A percentile compares a stretch with the other conserved stretches of the same genome.
phyloP scores from a whole-genome alignment of 2,888 invertebrate genomes.

The Eretmocerus hayati region DNA sequence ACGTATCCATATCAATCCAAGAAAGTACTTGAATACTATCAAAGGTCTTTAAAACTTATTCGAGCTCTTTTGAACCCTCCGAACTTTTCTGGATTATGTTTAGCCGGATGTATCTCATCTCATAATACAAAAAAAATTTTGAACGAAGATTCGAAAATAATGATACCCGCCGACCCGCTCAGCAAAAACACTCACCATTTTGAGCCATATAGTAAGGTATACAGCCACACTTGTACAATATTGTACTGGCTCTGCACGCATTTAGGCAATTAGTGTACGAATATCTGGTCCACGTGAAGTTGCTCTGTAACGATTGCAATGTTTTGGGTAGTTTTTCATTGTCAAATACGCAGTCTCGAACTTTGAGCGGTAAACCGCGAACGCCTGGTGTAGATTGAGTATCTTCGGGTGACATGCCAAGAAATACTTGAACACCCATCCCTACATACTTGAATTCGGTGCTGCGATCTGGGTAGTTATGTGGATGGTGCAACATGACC shows the following conservation, averaged over 20 bases:
- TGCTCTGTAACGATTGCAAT: slow-evolving; percentile 7
- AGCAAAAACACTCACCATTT: slow-evolving; percentile 21
- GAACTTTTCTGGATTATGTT: neutral
- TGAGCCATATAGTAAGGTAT: slow-evolving; percentile 14
- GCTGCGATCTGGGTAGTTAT: slow-evolving; percentile 58
- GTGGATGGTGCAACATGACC: slow-evolving; percentile 60
- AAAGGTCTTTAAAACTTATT: too few relatives aligned
- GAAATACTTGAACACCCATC: slow-evolving; percentile 53
- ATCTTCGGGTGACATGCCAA: slow-evolving; percentile 58
- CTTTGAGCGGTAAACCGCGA: slow-evolving; percentile 45
- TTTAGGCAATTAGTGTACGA: slow-evolving; percentile 15
- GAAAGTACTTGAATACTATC: too few relatives aligned
- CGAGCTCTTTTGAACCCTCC: too few relatives aligned
- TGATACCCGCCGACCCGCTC: neutral
- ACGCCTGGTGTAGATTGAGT: slow-evolving; percentile 57
- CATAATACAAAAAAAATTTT: neutral
- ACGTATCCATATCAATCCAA: too few relatives aligned
- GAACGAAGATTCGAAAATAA: neutral
- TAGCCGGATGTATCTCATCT: neutral
- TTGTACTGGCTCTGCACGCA: slow-evolving; percentile 3
- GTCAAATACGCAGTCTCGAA: slow-evolving; percentile 56
- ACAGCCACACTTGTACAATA: slow-evolving; percentile 10
- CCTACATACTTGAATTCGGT: slow-evolving; percentile 56
- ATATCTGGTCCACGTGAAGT: slow-evolving; percentile 32
- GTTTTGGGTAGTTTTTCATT: slow-evolving; percentile 45